A percentile compares a stretch with the other conserved stretches of the same genome.
Evolutionary conservation across 2,888 invertebrate species (phyloP).

Genomic region (Oasisia sp.): DNA sequence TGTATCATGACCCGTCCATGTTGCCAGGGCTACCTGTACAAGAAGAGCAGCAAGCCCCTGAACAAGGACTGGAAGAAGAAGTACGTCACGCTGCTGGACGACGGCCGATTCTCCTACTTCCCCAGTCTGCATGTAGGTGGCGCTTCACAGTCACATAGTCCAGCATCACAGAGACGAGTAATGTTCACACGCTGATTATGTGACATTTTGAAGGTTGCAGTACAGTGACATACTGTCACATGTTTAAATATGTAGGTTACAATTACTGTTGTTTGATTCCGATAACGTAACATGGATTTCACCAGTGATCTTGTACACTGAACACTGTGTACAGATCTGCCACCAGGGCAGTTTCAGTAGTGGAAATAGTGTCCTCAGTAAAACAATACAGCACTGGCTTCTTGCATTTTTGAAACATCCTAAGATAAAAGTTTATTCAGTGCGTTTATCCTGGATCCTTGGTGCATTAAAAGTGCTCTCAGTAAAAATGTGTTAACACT

Average conservation of each 20-base stretch:
- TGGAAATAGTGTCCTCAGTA: too few species aligned
- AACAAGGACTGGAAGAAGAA: conserved; percentile 99
- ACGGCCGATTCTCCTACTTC: conserved; percentile 94
- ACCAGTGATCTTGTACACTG: neutral
- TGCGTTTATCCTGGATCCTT: too few species aligned
- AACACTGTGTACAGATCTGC: too few species aligned
- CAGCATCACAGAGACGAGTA: neutral
- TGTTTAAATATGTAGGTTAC: neutral
- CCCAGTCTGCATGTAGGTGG: conserved; percentile 89
- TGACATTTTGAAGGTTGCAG: neutral
- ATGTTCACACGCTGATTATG: neutral
- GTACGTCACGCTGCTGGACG: conserved; percentile 83
- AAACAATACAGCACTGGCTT: too few species aligned
- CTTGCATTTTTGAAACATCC: too few species aligned
- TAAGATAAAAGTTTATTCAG: too few species aligned
- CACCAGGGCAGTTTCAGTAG: too few species aligned
- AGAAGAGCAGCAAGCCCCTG: conserved; percentile 83
- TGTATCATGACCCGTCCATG: neutral
- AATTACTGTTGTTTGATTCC: neutral
- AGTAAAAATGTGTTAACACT: too few species aligned
- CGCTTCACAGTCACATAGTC: neutral
- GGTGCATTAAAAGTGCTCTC: too few species aligned
- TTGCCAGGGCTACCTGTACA: conserved; percentile 85
- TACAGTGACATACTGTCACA: neutral
- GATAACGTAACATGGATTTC: neutral